Conservation (phyloP, 2,797 vertebrate species). For the Australoheros facetus region DNA sequence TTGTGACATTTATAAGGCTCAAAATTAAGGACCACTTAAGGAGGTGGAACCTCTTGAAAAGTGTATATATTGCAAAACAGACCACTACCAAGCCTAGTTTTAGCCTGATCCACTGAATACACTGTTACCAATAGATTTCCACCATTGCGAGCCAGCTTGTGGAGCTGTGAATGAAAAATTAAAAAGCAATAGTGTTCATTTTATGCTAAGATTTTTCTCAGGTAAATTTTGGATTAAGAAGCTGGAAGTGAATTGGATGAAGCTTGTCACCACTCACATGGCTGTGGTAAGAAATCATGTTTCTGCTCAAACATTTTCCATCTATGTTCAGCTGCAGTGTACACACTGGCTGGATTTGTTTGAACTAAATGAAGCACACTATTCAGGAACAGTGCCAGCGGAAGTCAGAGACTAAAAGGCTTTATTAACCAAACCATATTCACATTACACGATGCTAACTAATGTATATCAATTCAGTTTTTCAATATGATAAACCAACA, state of each 20-base stretch:
- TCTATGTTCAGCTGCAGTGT: not conserved
- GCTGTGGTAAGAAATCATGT: not conserved
- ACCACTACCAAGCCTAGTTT: rapidly evolving
- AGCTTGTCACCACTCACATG: not conserved
- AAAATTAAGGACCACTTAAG: not conserved
- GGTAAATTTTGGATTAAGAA: not conserved
- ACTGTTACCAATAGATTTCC: slow-evolving; percentile 11
- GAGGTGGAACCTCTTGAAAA: not conserved
- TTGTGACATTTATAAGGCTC: not conserved
- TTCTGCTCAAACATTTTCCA: not conserved
- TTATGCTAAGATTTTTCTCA: not conserved
- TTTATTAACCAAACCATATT: not conserved
- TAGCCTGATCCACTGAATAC: slow-evolving; percentile 8
- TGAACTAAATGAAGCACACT: not conserved
- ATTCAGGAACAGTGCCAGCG: not conserved
- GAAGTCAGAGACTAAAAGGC: too few species aligned
- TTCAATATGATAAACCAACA: not conserved
- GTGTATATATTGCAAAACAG: not conserved
- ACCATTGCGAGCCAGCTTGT: not conserved
- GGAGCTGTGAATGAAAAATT: not conserved
- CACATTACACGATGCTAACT: not conserved
- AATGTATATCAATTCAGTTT: not conserved
- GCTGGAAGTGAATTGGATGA: not conserved
- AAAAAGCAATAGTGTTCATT: not conserved
- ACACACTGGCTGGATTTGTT: not conserved